Conservation (phyloP, 2,113 vertebrate species). For the Petaurus breviceps region DNA sequence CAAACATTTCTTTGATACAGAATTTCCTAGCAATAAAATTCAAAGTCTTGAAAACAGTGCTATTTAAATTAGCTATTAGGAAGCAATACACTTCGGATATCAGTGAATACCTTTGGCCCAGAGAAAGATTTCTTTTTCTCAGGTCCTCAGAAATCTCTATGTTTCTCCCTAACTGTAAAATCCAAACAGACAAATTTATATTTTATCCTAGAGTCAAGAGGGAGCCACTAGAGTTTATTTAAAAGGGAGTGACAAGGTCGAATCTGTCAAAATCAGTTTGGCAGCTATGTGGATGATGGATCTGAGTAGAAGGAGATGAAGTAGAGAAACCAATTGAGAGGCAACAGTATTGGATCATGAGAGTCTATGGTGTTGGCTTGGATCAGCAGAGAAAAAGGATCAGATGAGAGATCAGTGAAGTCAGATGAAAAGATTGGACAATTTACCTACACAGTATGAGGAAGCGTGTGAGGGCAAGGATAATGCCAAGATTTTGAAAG, state of each 20-base stretch:
- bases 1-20: not conserved
- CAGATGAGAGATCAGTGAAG: not conserved
- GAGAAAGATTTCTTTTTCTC: not conserved
- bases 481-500: not conserved
- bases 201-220: not conserved
- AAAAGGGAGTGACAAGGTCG: not conserved
- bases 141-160: not conserved
- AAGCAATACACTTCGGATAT: not conserved
- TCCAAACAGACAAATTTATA: not conserved
- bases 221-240: not conserved
- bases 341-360: not conserved
- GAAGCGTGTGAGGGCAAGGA: not conserved
- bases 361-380: not conserved
- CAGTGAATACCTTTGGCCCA: not conserved
- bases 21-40: not conserved
- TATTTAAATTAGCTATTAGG: not conserved
- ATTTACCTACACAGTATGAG: not conserved
- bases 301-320: not conserved
- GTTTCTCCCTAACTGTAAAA: not conserved
- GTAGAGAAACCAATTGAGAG: not conserved
- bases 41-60: not conserved
- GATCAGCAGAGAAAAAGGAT: not conserved
- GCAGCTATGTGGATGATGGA: not conserved
- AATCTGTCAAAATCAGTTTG: not conserved
- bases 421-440: too few species aligned